Evolutionary conservation across 2,797 vertebrate species (phyloP).

Genomic region (Muraenolepis orangiensis): DNA sequence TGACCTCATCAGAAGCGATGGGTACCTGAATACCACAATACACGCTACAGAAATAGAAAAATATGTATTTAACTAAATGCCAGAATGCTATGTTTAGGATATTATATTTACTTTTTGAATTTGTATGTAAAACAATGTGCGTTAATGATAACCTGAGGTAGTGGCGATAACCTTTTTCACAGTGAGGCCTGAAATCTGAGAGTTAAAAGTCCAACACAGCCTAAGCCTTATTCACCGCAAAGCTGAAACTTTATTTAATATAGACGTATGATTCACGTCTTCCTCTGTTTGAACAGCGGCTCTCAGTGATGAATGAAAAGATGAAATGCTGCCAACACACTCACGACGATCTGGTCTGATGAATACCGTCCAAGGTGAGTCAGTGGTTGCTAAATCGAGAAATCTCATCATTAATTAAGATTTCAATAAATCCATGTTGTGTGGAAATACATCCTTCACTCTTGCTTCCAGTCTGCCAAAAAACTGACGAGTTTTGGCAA

Average conservation of each 20-base stretch:
- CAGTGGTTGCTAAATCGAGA: conserved; percentile 29
- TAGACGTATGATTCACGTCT: background rate
- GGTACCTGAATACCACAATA: background rate
- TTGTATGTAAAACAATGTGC: background rate
- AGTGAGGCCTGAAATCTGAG: background rate
- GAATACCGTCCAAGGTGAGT: conserved; percentile 53
- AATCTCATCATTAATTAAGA: conserved; percentile 53
- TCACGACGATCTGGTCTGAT: conserved; percentile 33
- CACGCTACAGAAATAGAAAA: background rate
- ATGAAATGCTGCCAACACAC: conserved; percentile 30
- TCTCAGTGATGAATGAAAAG: conserved; percentile 20
- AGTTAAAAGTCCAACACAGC: background rate
- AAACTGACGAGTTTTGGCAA: background rate
- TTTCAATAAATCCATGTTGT: conserved; percentile 15
- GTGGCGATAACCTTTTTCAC: background rate
- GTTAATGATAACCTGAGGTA: background rate
- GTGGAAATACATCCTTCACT: conserved; percentile 7
- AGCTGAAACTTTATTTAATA: background rate
- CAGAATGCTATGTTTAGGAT: background rate
- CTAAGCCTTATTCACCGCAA: background rate
- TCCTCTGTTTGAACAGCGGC: background rate
- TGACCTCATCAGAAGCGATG: background rate
- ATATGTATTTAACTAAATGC: background rate
- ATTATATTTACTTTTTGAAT: background rate
- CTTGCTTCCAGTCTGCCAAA: background rate